phyloP scores from a whole-genome alignment of 2,113 vertebrate genomes.

The Nyctereutes procyonoides region DNA sequence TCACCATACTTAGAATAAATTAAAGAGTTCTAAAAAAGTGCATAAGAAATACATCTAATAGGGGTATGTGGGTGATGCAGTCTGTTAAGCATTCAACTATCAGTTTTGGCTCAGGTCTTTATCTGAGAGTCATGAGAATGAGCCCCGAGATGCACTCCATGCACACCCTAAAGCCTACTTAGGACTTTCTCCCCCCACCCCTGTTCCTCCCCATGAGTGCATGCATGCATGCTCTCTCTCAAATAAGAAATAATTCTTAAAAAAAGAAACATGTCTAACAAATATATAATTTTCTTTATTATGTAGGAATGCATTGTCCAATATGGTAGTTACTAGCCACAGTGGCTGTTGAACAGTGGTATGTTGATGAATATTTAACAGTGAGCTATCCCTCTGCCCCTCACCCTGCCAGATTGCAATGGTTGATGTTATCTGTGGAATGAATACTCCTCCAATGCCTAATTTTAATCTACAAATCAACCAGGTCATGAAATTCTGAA shows the following conservation, averaged over 20 bases:
- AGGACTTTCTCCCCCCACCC: no score
- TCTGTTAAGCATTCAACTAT: not conserved
- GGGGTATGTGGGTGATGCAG: not conserved
- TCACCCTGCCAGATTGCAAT: accelerated
- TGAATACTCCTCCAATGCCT: not conserved
- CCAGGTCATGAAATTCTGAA: not conserved
- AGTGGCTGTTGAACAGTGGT: not conserved
- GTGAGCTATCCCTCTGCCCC: accelerated
- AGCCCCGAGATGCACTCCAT: no score
- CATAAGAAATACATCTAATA: not conserved
- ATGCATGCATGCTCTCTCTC: no score
- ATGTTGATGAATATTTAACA: not conserved
- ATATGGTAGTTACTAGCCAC: not conserved
- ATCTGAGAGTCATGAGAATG: no score
- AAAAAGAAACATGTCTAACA: no score
- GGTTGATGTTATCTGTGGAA: not conserved
- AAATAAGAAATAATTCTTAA: no score
- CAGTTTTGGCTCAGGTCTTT: no score
- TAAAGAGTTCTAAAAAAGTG: not conserved
- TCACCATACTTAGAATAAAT: not conserved
- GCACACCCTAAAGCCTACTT: no score
- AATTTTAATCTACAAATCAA: not conserved
- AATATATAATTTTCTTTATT: not conserved
- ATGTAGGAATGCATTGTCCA: not conserved
- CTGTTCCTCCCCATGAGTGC: no score